Evolutionary conservation across 2,888 invertebrate species (phyloP).

Genomic region (Iselma pallidipennis): DNA sequence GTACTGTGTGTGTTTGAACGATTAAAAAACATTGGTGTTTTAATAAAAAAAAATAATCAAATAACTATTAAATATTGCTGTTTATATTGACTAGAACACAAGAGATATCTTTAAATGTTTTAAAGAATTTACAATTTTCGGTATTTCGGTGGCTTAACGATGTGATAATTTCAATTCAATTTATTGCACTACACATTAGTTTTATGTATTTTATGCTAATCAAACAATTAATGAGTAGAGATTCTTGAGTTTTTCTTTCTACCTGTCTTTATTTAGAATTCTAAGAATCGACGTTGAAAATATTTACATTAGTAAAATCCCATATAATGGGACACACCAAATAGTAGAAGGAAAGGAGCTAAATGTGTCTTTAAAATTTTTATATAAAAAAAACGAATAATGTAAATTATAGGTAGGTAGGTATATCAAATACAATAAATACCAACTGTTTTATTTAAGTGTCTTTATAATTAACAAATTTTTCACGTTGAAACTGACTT

Average conservation of each 20-base stretch:
- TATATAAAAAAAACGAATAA: slow-evolving; percentile 27
- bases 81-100: too few species aligned
- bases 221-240: slow-evolving; percentile 10
- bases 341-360: too few species aligned
- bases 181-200: slow-evolving; percentile 41
- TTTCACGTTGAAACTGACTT: slow-evolving; percentile 42
- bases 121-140: too few species aligned
- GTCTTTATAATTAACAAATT: slow-evolving; percentile 47
- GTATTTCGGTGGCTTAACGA: slow-evolving; percentile 34
- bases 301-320: slow-evolving; percentile 13
- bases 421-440: slow-evolving; percentile 28
- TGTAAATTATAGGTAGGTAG: too few species aligned
- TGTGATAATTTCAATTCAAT: slow-evolving; percentile 48
- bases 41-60: too few species aligned
- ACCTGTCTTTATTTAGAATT: slow-evolving; percentile 43
- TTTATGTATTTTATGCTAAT: not conserved
- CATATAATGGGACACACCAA: too few species aligned
- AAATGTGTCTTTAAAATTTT: too few species aligned
- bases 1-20: too few species aligned
- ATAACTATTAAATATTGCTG: too few species aligned
- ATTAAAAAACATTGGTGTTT: too few species aligned
- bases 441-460: slow-evolving; percentile 38
- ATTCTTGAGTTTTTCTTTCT: slow-evolving; percentile 26
- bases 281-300: slow-evolving; percentile 37
- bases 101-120: too few species aligned